Percentiles rank a stretch among this genome's conserved stretches.
Conservation (phyloP, 2,888 invertebrate genomes). For the Pachycephus smyrnensis region DNA sequence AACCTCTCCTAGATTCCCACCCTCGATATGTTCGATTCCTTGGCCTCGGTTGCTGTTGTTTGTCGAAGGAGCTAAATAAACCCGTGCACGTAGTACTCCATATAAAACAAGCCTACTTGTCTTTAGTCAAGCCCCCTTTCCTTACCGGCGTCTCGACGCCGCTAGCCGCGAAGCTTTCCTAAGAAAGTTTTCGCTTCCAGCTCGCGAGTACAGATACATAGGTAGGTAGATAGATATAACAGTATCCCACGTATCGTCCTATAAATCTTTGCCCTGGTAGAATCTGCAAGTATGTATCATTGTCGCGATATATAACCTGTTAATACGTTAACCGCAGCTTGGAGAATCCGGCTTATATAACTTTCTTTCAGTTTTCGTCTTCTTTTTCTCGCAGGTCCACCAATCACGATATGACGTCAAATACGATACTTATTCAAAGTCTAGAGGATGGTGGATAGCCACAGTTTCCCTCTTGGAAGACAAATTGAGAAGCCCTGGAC, state of each 20-base stretch:
- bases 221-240: background rate
- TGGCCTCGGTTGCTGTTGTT: background rate
- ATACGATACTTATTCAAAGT: background rate
- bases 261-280: background rate
- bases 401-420: background rate
- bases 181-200: background rate
- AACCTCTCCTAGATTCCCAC: background rate
- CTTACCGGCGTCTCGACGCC: background rate
- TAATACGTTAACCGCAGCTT: background rate
- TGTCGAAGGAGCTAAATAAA: background rate
- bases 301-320: background rate
- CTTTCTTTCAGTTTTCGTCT: background rate
- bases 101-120: background rate
- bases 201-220: background rate
- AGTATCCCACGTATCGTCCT: background rate
- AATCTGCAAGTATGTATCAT: background rate
- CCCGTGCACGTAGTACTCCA: background rate
- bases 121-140: background rate
- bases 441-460: background rate
- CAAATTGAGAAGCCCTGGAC: background rate
- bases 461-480: background rate
- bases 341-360: background rate
- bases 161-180: background rate
- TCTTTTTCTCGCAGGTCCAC: background rate
- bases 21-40: background rate